These are phyloP conservation scores for Penelope pileata DNA, from an alignment of 2,113 vertebrate species.

Conservation along the genomic window DNA sequence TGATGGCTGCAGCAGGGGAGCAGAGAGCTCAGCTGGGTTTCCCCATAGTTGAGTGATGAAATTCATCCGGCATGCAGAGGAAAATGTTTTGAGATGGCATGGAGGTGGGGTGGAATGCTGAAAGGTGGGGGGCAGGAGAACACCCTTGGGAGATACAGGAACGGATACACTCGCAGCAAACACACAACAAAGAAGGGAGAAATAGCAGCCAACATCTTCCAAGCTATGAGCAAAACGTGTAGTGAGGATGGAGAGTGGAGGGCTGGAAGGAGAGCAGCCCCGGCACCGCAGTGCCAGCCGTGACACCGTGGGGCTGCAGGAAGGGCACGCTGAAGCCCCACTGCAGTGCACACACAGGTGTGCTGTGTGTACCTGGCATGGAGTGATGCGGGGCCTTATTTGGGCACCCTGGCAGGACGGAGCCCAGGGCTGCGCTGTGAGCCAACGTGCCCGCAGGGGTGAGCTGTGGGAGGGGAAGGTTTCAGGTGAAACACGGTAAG, in stretches of 20 bases:
- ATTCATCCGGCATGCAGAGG: not conserved
- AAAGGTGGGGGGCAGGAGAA: not conserved
- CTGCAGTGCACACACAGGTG: slow-evolving; percentile 13
- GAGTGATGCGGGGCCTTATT: slow-evolving; percentile 61
- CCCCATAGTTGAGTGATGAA: not conserved
- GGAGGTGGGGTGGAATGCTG: not conserved
- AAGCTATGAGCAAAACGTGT: not conserved
- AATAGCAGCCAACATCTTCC: not conserved
- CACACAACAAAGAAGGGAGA: not conserved
- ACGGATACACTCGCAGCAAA: not conserved
- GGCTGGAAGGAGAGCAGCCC: not conserved
- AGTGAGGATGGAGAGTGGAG: not conserved
- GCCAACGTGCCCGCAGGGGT: not conserved
- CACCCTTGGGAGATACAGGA: not conserved
- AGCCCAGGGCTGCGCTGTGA: fast-evolving
- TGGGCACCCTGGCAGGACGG: slow-evolving; percentile 3
- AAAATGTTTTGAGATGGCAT: not conserved
- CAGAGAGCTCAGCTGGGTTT: not conserved
- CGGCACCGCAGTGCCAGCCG: fast-evolving
- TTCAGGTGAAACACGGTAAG: not conserved
- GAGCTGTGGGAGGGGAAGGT: not conserved
- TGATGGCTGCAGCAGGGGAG: not conserved
- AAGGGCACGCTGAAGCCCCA: not conserved
- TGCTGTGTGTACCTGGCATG: slow-evolving; percentile 32
- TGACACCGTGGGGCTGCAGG: not conserved